Base-by-base conservation (phyloP, 2,113 vertebrate species). In the Riparia riparia region DNA sequence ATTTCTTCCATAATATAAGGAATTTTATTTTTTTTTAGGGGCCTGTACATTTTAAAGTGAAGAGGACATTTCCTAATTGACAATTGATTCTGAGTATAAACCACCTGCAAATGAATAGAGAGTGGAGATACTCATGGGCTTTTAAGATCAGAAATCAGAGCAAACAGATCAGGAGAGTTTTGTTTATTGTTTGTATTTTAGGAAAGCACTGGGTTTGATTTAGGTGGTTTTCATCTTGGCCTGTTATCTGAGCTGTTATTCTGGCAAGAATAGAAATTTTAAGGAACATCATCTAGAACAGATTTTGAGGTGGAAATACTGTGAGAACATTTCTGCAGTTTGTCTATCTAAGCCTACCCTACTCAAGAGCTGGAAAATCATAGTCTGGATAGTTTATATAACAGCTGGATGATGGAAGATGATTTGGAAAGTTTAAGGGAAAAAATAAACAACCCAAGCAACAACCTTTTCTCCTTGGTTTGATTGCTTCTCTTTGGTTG, bases 111-210 rank as follows among this genome's bases (percentile, higher is more conserved):
- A 69, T 56, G 15, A 72, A 44, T 32, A 18, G 21, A 2, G 8
- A 86, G 11, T 11, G 51, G 24, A 82, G 42, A 37, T 53, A 60
- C 12, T 83, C 17, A 26, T 7, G 22, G 58, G 31, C 12, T 81
- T 84, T 89, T 91, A 0, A 87, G 86, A 89, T 69, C 64, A 81
- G 50, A 94, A 95, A 90, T 84, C 77, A 94, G 72, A 91, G 37
- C 24, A 94, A 95, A 80, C 45, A 81, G 50, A 95, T 83, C 57
- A 86, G 44, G 44, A 92, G 12, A 79, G 54, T 26, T 89, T 86
- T 93, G 42, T 84, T 96, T 89, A 37, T 53, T 89, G 42, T 66
- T 88, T 76, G 26, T 68, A 82, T 92, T 94, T 93, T 47, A 51
- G 79, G 32, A 90, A 82, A 95, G 26, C 34, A 44, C 9, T 85